These are phyloP conservation scores for Asteroscopus sphinx DNA, from an alignment of 2,888 invertebrate species.

Conservation along the genomic window DNA sequence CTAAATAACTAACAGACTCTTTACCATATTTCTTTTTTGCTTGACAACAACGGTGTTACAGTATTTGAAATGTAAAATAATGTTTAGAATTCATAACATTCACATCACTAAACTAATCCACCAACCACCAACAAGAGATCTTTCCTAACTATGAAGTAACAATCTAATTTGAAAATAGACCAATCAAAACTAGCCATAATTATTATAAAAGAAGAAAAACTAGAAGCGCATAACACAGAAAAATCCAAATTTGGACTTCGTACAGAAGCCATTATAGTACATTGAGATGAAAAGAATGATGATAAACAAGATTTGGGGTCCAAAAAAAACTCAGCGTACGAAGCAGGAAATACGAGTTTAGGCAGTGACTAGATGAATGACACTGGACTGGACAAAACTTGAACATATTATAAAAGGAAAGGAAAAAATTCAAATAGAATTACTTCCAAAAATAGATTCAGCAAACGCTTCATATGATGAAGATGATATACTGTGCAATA, in stretches of 20 bases:
- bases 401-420: slow-evolving; percentile 14
- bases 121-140: neutral
- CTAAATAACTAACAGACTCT: slow-evolving; percentile 10
- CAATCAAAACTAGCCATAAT: neutral
- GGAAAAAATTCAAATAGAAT: slow-evolving; percentile 13
- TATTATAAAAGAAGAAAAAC: neutral
- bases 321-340: slow-evolving; percentile 35
- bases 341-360: slow-evolving; percentile 54
- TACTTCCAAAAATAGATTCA: slow-evolving; percentile 8
- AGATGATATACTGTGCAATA: slow-evolving; percentile 5
- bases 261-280: slow-evolving; percentile 19
- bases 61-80: slow-evolving; percentile 14
- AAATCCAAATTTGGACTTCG: slow-evolving; percentile 25
- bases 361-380: slow-evolving; percentile 46
- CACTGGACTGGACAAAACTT: slow-evolving; percentile 23
- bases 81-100: slow-evolving; percentile 9
- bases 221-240: slow-evolving; percentile 21
- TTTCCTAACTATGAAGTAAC: slow-evolving; percentile 1
- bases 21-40: slow-evolving; percentile 8
- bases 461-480: slow-evolving; percentile 4
- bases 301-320: slow-evolving; percentile 39
- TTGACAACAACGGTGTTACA: slow-evolving; percentile 19
- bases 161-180: neutral
- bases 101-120: neutral
- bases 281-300: slow-evolving; percentile 32